Base-by-base conservation (phyloP, 2,888 invertebrate species). In the Acanthopleura granulata region DNA sequence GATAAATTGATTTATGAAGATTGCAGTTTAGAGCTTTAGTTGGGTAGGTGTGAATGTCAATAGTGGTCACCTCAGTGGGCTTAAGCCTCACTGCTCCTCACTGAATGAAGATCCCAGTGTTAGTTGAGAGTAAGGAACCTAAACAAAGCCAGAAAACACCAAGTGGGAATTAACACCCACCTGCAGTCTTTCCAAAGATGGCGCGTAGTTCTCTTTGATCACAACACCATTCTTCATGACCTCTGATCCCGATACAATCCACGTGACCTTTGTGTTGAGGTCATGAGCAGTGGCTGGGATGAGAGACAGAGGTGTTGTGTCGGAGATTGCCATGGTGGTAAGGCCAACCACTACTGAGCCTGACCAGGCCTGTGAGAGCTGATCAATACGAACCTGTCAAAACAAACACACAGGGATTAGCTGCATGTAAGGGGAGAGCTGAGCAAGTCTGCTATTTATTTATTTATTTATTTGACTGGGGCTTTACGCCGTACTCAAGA, bases 331-430 rank as follows among this genome's bases (percentile, higher is more conserved):
- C 79, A 96, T 94, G 0, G 95, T 94, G 0, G 96, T 97, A 25
- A 97, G 94, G 3, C 96, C 96, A 81, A 97, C 94, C 92, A 96
- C 96, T 73, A 97, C 94, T 77, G 96, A 95, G 12, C 97, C 97
- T 25, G 96, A 95, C 97, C 97, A 97, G 82, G 96, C 93, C 81
- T 95, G 95, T 12, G 96, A 95, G 93, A 97, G 94, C 86, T 94
- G 95, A 89, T 97, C 97, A 51, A 98, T 93, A 75, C 93, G 93
- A 50, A 91, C 84, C 91, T 91, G 80, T 16, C 80, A 66, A 62
- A 40, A 40, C 40, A 40, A 40, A 40, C 3, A 40, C 40, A n/a
- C n/a, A n/a, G n/a, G n/a, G n/a, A n/a, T n/a, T n/a, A n/a, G n/a
- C n/a, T n/a, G n/a, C n/a, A n/a, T n/a, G n/a, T n/a, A n/a, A n/a